Conservation (phyloP, 2,888 invertebrate species). For the Paralinhomoeus sp. region DNA sequence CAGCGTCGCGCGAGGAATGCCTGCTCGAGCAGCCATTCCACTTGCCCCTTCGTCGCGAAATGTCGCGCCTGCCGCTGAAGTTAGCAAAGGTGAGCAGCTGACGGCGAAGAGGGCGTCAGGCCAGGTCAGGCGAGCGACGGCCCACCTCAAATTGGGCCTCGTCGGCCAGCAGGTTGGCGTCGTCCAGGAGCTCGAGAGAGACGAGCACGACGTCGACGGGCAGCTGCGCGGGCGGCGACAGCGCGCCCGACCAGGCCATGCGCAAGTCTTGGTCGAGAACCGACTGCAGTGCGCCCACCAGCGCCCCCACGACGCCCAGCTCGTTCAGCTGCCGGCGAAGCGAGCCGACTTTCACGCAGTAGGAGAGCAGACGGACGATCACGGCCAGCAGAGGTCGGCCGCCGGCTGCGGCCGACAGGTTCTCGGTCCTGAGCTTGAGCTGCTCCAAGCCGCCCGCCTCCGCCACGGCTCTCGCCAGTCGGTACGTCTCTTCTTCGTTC, state of each 20-base stretch:
- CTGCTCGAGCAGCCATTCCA: conserved; percentile 5
- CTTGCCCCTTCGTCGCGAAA: conserved; percentile 4
- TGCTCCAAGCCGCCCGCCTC: conserved; percentile 50
- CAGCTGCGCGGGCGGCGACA: too few species aligned
- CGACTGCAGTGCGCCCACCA: conserved; percentile 56
- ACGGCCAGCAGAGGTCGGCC: conserved; percentile 47
- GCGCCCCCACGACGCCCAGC: conserved; percentile 53
- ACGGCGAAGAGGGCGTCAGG: too few species aligned
- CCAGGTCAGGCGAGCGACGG: too few species aligned
- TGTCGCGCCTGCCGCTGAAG: too few species aligned
- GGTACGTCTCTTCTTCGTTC: conserved; percentile 79
- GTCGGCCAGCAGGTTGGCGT: too few species aligned
- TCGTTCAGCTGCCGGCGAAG: conserved; percentile 69
- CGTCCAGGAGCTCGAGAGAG: too few species aligned
- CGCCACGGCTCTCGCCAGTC: conserved; percentile 61
- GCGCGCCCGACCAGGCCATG: too few species aligned
- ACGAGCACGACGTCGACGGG: conserved; percentile 13
- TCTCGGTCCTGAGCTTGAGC: conserved; percentile 28
- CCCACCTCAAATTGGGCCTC: too few species aligned
- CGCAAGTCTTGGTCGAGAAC: too few species aligned
- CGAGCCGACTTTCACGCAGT: conserved; percentile 58
- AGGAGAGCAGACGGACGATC: conserved; percentile 59
- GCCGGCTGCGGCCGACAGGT: background rate
- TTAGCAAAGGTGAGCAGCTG: too few species aligned
- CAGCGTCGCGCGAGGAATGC: background rate